Evolutionary conservation across 2,888 invertebrate genomes (phyloP), one percentile per base, ranked within the genome.

Genomic region (Agonopterix subpropinquella): DNA sequence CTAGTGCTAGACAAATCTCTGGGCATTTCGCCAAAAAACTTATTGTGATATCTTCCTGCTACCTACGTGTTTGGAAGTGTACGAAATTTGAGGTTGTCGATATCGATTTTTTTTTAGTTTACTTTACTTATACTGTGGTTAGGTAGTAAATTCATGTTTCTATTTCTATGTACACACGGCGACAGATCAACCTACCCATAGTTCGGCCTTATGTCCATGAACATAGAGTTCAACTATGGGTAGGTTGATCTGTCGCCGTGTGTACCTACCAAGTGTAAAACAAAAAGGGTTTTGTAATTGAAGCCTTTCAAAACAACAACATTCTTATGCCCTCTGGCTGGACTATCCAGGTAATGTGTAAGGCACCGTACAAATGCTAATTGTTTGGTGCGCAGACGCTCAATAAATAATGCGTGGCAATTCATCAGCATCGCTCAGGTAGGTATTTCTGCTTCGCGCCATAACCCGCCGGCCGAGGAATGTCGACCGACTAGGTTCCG

Each of bases 361-460:
- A 11, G 11, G 42, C 42, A 42, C 11, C 42, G 11, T n/a, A 42
- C 42, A 50, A 55, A 45, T 53, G 56, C 54, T 65, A 65, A 69
- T 69, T 65, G 61, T 66, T 61, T 49, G 57, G 48, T 50, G 50
- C 55, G 60, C 59, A 62, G 61, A 63, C 65, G 66, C 55, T 65
- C 67, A 70, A 73, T 77, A 77, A 80, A 78, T 77, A 80, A 79
- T 73, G 69, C 65, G 62, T 58, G 64, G 69, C 73, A 82, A 82
- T 85, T 80, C 80, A 79, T 84, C 80, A 77, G 74, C 77, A 79
- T 67, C 70, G 73, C 73, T 72, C 67, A 77, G 79, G 80, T 77
- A 77, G 79, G 80, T 77, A 87, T 84, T 83, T 79, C 67, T 73
- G 77, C 77, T 81, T 85, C 80, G 82, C 83, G 78, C 85, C 78